Conservation (phyloP, 2,113 vertebrate genomes). For the Tetrao urogallus region DNA sequence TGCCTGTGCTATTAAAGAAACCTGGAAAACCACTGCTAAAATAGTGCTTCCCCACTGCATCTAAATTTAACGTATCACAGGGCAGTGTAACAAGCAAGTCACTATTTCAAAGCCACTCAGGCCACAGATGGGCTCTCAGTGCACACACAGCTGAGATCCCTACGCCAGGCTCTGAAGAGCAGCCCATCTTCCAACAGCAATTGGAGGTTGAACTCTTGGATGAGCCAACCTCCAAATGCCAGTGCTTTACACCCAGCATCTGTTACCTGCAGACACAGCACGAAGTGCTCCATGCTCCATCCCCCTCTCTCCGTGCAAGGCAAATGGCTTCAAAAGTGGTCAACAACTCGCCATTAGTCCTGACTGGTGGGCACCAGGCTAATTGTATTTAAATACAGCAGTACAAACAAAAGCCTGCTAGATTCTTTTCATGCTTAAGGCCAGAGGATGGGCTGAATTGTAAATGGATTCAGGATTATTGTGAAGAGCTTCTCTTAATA, state of each 20-base stretch:
- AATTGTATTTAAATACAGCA: neutral
- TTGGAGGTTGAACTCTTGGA: constrained; percentile 1
- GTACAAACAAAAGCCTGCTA: neutral
- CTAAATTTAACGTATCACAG: neutral
- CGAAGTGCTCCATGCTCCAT: neutral
- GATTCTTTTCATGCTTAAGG: neutral
- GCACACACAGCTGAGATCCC: neutral
- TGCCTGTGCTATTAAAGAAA: neutral
- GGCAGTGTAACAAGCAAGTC: neutral
- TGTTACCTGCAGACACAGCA: neutral
- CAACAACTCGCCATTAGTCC: neutral
- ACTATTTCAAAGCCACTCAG: neutral
- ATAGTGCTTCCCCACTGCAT: neutral
- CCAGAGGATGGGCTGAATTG: neutral
- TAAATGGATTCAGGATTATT: neutral
- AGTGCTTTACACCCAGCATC: neutral
- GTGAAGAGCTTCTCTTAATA: neutral
- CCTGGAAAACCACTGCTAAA: neutral
- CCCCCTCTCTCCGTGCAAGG: neutral
- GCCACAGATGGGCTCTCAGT: neutral
- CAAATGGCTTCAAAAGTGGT: accelerated
- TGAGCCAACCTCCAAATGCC: neutral
- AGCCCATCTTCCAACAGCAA: neutral
- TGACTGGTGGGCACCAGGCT: neutral
- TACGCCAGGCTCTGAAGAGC: neutral